These are phyloP conservation scores for Suillia variegata DNA, from an alignment of 2,888 invertebrate genomes.

Conservation along the genomic window DNA sequence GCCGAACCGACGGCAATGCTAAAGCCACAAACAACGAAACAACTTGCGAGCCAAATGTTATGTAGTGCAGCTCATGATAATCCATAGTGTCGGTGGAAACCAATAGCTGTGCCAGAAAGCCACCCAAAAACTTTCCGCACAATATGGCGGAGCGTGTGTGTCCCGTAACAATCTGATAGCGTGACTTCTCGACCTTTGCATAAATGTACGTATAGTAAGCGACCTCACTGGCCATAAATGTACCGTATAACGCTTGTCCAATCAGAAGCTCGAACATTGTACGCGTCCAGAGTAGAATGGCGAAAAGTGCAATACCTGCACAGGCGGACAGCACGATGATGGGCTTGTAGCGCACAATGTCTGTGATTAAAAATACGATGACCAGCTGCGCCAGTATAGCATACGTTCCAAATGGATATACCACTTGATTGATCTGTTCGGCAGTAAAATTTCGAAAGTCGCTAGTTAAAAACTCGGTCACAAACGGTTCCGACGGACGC, in stretches of 20 bases:
- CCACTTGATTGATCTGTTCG: constrained; percentile 74
- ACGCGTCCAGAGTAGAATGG: constrained; percentile 75
- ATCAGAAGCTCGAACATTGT: constrained; percentile 71
- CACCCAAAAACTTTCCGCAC: constrained; percentile 78
- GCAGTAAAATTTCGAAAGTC: constrained; percentile 78
- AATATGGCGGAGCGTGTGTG: constrained; percentile 83
- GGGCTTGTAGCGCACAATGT: constrained; percentile 80
- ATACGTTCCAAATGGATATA: constrained; percentile 88
- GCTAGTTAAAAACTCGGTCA: constrained; percentile 78
- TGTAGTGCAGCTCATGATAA: constrained; percentile 78
- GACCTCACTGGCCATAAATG: constrained; percentile 86
- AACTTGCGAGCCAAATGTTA: constrained; percentile 75
- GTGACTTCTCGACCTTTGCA: constrained; percentile 78
- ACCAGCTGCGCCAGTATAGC: constrained; percentile 77
- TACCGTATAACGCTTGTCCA: constrained; percentile 78
- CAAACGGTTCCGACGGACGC: constrained; percentile 85
- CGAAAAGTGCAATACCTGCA: constrained; percentile 73
- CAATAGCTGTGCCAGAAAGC: constrained; percentile 75
- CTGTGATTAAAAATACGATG: constrained; percentile 82
- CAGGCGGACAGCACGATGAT: constrained; percentile 77
- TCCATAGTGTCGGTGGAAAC: constrained; percentile 71
- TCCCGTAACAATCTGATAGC: constrained; percentile 83
- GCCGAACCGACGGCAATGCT: constrained; percentile 74
- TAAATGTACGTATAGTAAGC: constrained; percentile 95
- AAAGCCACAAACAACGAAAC: constrained; percentile 76